phyloP scores from a whole-genome alignment of 2,888 invertebrate species.

The Noctuana brunneofusca region DNA sequence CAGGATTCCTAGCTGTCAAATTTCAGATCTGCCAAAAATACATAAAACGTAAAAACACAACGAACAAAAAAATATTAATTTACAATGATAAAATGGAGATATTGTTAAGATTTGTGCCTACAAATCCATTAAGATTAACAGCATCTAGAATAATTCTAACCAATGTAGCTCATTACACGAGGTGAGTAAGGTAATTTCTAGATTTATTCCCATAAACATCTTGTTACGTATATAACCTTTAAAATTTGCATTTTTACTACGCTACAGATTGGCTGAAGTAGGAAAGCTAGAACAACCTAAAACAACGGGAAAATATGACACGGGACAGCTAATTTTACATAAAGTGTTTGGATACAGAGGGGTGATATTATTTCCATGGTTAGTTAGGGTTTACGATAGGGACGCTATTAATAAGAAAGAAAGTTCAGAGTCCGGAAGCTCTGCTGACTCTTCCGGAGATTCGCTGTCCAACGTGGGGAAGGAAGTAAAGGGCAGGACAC shows the following conservation, averaged over 20 bases:
- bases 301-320: conserved; percentile 94
- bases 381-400: conserved; percentile 96
- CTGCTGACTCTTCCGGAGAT: conserved; percentile 61
- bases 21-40: conserved; percentile 61
- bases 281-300: conserved; percentile 95
- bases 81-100: conserved; percentile 81
- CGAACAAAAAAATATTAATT: conserved; percentile 57
- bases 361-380: conserved; percentile 98
- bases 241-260: conserved; percentile 32
- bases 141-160: conserved; percentile 68
- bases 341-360: conserved; percentile 98
- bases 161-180: conserved; percentile 74
- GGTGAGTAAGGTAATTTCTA: conserved; percentile 51
- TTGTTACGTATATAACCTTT: conserved; percentile 67
- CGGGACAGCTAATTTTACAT: conserved; percentile 97
- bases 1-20: background rate
- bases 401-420: conserved; percentile 90
- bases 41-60: conserved; percentile 49
- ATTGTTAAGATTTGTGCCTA: conserved; percentile 72
- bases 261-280: conserved; percentile 93
- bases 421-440: conserved; percentile 58
- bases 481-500: conserved; percentile 94
- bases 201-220: conserved; percentile 32
- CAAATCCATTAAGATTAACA: conserved; percentile 64
- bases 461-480: conserved; percentile 85